phyloP scores from a whole-genome alignment of 2,113 vertebrate genomes.

The Etheostoma cragini region DNA sequence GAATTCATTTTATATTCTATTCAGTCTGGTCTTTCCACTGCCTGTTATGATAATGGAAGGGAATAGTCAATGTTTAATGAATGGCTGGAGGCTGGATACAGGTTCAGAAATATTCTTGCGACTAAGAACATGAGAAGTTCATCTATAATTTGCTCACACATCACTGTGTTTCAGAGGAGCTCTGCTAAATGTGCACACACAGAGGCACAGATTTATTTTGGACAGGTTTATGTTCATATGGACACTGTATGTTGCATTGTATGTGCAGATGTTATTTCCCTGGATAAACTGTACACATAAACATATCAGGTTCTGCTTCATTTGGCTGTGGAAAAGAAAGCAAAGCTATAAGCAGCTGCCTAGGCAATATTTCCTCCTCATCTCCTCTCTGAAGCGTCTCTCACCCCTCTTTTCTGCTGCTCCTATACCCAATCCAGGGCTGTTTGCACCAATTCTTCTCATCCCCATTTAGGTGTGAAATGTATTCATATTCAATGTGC shows the following conservation, averaged over 20 bases:
- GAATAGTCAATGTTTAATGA: slow-evolving; percentile 78
- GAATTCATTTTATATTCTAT: slow-evolving; percentile 63
- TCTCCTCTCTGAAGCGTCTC: slow-evolving; percentile 43
- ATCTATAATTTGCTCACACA: slow-evolving; percentile 63
- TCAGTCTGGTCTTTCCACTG: slow-evolving; percentile 58
- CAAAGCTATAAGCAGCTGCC: slow-evolving; percentile 41
- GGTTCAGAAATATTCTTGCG: slow-evolving; percentile 61
- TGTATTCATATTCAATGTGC: slow-evolving; percentile 73
- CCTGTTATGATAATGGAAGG: slow-evolving; percentile 66
- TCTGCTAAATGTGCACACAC: slow-evolving; percentile 37
- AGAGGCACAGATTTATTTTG: slow-evolving; percentile 46
- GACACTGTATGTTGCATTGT: slow-evolving; percentile 24
- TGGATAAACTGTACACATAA: slow-evolving; percentile 51
- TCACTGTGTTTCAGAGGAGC: slow-evolving; percentile 34
- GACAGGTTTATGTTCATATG: slow-evolving; percentile 49
- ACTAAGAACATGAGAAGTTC: slow-evolving; percentile 65
- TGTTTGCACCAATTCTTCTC: slow-evolving; percentile 64
- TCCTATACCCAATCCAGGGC: slow-evolving; percentile 42
- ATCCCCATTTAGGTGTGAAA: slow-evolving; percentile 76
- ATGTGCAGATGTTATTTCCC: slow-evolving; percentile 51
- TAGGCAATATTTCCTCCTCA: slow-evolving; percentile 50
- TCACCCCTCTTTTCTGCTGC: slow-evolving; percentile 38
- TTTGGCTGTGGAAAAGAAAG: slow-evolving; percentile 43
- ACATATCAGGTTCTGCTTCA: slow-evolving; percentile 47
- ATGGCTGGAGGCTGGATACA: slow-evolving; percentile 62